Evolutionary conservation across 2,797 vertebrate genomes (phyloP).

Genomic region (Molossus alvarezi): DNA sequence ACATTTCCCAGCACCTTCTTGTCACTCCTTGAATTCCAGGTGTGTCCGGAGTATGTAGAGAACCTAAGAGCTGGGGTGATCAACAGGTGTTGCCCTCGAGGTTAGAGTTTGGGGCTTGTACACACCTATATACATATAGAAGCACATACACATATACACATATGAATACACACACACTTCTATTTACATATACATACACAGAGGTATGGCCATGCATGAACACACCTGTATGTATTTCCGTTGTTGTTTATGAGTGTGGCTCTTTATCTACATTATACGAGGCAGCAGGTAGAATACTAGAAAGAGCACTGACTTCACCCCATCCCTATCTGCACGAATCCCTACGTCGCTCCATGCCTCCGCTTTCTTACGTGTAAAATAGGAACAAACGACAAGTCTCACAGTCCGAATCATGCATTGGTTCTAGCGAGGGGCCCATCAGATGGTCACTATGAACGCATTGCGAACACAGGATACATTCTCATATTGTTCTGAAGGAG

Average conservation of each 20-base stretch:
- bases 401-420: background rate
- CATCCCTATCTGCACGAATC: background rate
- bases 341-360: background rate
- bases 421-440: background rate
- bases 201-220: background rate
- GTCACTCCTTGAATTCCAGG: background rate
- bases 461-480: background rate
- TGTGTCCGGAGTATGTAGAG: background rate
- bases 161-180: no score
- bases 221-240: background rate
- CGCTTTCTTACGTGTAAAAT: background rate
- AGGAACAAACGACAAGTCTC: background rate
- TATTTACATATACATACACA: background rate
- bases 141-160: background rate
- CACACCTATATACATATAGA: fast-evolving
- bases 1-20: background rate
- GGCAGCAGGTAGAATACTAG: background rate
- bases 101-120: background rate
- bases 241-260: background rate
- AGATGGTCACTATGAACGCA: background rate
- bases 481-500: background rate
- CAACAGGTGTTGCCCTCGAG: background rate
- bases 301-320: background rate
- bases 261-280: background rate
- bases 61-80: background rate